Percentiles rank a stretch among this genome's conserved stretches.
phyloP scores from a whole-genome alignment of 1,140 invertebrate genomes.

The Drosophila triauraria region DNA sequence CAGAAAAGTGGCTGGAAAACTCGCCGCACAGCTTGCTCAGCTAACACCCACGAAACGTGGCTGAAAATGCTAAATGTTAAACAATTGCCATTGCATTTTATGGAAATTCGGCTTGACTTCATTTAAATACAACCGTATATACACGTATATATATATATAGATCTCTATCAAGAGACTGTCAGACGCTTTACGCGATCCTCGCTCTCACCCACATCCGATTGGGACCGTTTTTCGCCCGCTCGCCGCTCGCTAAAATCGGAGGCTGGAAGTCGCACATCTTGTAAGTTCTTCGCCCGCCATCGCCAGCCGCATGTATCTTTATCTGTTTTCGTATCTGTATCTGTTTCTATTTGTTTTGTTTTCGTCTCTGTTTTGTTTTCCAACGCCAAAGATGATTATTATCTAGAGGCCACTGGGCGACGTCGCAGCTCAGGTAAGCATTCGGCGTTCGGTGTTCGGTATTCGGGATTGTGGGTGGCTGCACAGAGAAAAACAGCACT shows the following conservation, averaged over 20 bases:
- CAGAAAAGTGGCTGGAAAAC: conserved; percentile 17
- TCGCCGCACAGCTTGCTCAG: conserved; percentile 29
- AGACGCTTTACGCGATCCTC: conserved; percentile 84
- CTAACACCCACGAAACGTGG: conserved; percentile 58
- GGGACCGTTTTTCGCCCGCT: conserved; percentile 78
- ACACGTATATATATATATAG: conserved; percentile 43
- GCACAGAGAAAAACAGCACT: background rate
- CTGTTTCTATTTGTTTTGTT: conserved; percentile 49
- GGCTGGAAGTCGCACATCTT: conserved; percentile 76
- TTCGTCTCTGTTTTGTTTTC: conserved; percentile 54
- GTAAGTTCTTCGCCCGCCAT: conserved; percentile 63
- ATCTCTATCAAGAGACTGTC: conserved; percentile 84
- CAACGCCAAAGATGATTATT: conserved; percentile 78
- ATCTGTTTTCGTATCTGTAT: conserved; percentile 46
- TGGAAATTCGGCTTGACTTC: conserved; percentile 34
- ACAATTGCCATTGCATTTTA: conserved; percentile 39
- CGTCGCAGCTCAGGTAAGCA: conserved; percentile 84
- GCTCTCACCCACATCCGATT: conserved; percentile 82
- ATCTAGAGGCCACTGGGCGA: conserved; percentile 84
- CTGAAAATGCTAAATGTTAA: conserved; percentile 32
- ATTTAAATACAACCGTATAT: conserved; percentile 13
- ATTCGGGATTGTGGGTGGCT: conserved; percentile 31
- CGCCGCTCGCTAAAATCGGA: conserved; percentile 76
- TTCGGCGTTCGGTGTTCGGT: conserved; percentile 48
- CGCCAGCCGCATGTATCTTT: conserved; percentile 37